Evolutionary conservation across 2,797 vertebrate species (phyloP), one percentile per base, ranked within the genome.

Genomic region (Bradypodion ventrale): DNA sequence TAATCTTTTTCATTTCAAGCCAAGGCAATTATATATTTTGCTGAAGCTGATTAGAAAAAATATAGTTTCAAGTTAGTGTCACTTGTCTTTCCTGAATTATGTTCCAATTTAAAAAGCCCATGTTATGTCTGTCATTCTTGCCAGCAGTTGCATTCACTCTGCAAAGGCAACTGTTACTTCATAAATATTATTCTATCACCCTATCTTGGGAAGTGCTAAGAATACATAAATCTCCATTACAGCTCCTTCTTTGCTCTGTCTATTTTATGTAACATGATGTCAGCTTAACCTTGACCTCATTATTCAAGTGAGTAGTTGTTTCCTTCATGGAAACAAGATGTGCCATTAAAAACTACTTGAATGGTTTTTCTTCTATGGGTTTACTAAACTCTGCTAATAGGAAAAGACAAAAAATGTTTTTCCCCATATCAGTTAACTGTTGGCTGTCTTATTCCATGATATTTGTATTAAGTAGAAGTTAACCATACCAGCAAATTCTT

Each of bases 1-100:
- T 82, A 78, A 79, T 60, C 92, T 93, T 95, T 93, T 90, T 91
- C 86, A 92, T 94, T 92, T 95, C 93, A 87, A 90, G 91, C 85
- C 84, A 90, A 93, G 87, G 78, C 90, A 92, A 85, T 92, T 92
- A 82, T 89, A 90, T 90, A 80, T 89, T 93, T 85, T 78, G 87
- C 91, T 68, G 84, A 76, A 80, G 13, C 40, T 88, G 87, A 90
- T 92, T 93, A 89, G 29, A 90, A 93, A 94, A 87, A 87, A 90
- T 32, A 7, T 69, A 74, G 90, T 91, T 89, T 94, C 92, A 89
- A 93, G 93, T 87, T 75, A 44, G 83, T 92, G 89, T 88, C 15
- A 2, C 79, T 83, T 90, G 84, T 82, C 66, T 95, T 93, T 93
- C 69, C 86, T 85, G 66, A 75, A 85, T 87, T 84, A 82, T 83